Percentiles rank a stretch among this genome's conserved stretches.
Conservation (phyloP, 2,797 vertebrate species). For the Sebastes flavidus region DNA sequence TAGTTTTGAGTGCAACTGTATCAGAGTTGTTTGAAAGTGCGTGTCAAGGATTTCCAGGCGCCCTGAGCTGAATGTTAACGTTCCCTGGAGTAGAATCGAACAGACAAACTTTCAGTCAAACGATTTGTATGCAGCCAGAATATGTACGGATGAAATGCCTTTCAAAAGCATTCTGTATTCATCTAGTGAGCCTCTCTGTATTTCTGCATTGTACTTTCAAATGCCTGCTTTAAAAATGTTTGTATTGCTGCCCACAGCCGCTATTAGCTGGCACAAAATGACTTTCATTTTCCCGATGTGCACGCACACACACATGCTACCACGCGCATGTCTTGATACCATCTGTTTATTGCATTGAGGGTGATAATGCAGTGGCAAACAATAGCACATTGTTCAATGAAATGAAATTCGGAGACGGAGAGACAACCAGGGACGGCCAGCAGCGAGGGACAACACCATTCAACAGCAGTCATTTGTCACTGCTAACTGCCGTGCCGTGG, state of each 20-base stretch:
- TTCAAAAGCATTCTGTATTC: conserved; percentile 72
- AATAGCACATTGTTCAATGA: conserved; percentile 70
- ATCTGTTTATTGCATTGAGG: conserved; percentile 67
- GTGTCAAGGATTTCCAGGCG: conserved; percentile 49
- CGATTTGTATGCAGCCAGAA: conserved; percentile 71
- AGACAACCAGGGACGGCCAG: conserved; percentile 37
- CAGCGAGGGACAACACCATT: conserved; percentile 54
- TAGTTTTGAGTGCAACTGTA: conserved; percentile 21
- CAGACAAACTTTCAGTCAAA: conserved; percentile 52
- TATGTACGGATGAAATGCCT: conserved; percentile 59
- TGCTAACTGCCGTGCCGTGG: conserved; percentile 58
- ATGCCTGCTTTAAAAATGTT: conserved; percentile 60
- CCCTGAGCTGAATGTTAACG: conserved; percentile 64
- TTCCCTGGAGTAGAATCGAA: conserved; percentile 42
- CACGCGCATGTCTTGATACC: conserved; percentile 27
- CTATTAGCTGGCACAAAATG: conserved; percentile 57
- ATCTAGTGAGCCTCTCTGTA: conserved; percentile 51
- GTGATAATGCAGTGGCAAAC: conserved; percentile 57
- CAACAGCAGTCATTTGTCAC: conserved; percentile 74
- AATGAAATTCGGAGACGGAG: conserved; percentile 66
- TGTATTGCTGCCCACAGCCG: conserved; percentile 53
- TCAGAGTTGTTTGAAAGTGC: conserved; percentile 32
- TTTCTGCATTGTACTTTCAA: conserved; percentile 64
- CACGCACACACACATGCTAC: conserved; percentile 4
- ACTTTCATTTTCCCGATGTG: conserved; percentile 49